A percentile compares a stretch with the other conserved stretches of the same genome.
Evolutionary conservation across 2,113 vertebrate genomes (phyloP).

Genomic region (Plecotus auritus): DNA sequence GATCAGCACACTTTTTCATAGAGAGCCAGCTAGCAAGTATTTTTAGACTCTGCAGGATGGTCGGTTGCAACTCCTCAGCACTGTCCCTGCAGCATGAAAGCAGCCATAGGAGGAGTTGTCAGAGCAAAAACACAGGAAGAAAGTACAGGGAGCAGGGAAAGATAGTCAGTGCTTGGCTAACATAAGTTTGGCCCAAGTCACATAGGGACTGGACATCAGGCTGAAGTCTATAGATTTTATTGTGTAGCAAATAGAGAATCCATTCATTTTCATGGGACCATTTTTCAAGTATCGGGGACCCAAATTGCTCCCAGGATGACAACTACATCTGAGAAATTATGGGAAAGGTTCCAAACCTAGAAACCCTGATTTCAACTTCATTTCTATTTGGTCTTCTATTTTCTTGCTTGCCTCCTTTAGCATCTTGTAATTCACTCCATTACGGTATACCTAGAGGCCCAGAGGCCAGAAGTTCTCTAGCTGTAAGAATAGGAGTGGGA

Average conservation of each 20-base stretch:
- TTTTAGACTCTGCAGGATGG: not conserved
- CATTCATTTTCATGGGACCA: not conserved
- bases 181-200: not conserved
- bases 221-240: not conserved
- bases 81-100: not conserved
- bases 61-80: not conserved
- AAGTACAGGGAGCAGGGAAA: not conserved
- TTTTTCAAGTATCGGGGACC: not conserved
- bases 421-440: not conserved
- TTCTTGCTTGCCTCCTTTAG: not conserved
- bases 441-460: not conserved
- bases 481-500: not conserved
- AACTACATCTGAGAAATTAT: slow-evolving; percentile 17
- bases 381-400: not conserved
- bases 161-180: not conserved
- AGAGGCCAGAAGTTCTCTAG: not conserved
- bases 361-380: not conserved
- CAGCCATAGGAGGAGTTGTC: not conserved
- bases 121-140: not conserved
- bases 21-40: not conserved
- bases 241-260: not conserved
- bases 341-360: not conserved
- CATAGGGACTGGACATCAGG: not conserved
- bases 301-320: not conserved
- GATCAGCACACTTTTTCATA: not conserved